Percentiles rank a stretch among this genome's conserved stretches.
Conservation (phyloP, 2,113 vertebrate genomes). For the Onychostruthus taczanowskii region DNA sequence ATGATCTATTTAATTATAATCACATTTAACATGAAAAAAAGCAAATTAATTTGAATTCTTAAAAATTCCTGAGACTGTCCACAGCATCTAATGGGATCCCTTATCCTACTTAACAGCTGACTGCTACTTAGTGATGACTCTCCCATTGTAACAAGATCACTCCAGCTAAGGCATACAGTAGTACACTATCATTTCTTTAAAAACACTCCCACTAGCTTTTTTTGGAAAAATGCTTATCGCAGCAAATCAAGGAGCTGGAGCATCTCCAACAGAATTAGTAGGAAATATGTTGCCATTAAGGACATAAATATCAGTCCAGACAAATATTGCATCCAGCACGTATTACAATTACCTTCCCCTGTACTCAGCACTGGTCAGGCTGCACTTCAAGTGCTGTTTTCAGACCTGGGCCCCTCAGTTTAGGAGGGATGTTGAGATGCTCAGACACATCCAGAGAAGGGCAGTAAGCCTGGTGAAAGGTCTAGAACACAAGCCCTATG, state of each 20-base stretch:
- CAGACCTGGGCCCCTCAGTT: not conserved
- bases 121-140: not conserved
- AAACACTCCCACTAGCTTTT: not conserved
- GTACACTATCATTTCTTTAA: not conserved
- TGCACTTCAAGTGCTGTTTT: not conserved
- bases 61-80: not conserved
- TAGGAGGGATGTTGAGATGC: not conserved
- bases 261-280: not conserved
- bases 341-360: not conserved
- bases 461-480: not conserved
- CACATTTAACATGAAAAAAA: not conserved
- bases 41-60: not conserved
- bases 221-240: not conserved
- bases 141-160: not conserved
- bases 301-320: not conserved
- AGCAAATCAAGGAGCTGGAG: not conserved
- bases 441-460: accelerated
- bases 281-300: not conserved
- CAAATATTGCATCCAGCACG: not conserved
- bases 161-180: not conserved
- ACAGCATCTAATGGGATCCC: not conserved
- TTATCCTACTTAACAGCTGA: not conserved
- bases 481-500: not conserved
- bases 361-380: not conserved
- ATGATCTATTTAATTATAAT: not conserved